Base-by-base conservation (phyloP, 2,113 vertebrate genomes). In the Poeciliopsis prolifica region DNA sequence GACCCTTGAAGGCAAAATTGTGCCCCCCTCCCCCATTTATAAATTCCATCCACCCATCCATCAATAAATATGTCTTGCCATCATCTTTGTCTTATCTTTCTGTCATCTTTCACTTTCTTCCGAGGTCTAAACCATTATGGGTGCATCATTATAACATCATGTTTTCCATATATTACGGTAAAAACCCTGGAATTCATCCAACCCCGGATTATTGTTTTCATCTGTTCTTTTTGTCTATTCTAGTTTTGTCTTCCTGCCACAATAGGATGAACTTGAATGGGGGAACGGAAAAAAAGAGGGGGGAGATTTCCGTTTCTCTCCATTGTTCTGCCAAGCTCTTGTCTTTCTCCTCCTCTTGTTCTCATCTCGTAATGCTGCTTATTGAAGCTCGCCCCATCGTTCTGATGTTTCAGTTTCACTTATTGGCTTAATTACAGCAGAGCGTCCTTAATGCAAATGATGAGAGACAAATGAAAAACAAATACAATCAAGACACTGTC, bases 381-480 rank as follows among this genome's bases (percentile, higher is more conserved):
- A 58, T 81, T 65, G 78, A 81, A 76, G 79, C 87, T 89, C 81
- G 66, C 87, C 82, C 80, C 81, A 79, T 72, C 86, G 92, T 88
- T 91, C 83, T 78, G 84, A 85, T 79, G 79, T 88, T 87, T 91
- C 83, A 89, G 73, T 93, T 92, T 92, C 87, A 90, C 91, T 92
- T 92, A 88, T 87, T 80, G 88, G 85, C 86, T 91, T 93, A 93
- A 93, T 94, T 94, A 90, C 79, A 69, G 64, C 86, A 67, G 82
- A 92, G 81, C 84, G 22, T 91, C 92, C 86, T 84, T 74, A 88
- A 90, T 80, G 82, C 83, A 89, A 89, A 89, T 74, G 68, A 89
- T 76, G 86, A 86, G 86, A 91, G 87, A 91, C 86, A 90, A 91
- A 94, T 91, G 86, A 87, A 93, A 93, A 91, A 89, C 87, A 92